Conservation (phyloP, 2,797 vertebrate species). For the Ctenopoma kingsleyae region DNA sequence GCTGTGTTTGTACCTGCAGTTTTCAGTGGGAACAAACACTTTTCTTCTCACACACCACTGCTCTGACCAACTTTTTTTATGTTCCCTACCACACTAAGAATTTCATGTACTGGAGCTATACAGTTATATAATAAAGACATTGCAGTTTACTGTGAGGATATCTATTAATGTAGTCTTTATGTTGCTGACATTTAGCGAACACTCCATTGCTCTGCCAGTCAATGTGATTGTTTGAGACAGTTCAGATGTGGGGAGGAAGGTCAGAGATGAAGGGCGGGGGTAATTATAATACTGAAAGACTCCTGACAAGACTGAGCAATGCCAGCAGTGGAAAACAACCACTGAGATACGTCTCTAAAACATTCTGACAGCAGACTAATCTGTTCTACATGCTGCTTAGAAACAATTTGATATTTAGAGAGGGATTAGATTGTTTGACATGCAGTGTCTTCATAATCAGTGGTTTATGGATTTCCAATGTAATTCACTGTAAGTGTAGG, state of each 20-base stretch:
- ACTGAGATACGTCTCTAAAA: conserved; percentile 18
- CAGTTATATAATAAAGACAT: background rate
- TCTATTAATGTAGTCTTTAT: conserved; percentile 24
- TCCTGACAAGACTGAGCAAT: conserved; percentile 27
- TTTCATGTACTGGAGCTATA: conserved; percentile 1
- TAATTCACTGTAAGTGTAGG: background rate
- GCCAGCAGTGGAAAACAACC: conserved; percentile 2
- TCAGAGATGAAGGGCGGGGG: conserved; percentile 43
- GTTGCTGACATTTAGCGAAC: conserved; percentile 21
- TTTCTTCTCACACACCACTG: background rate
- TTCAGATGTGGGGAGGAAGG: conserved; percentile 28
- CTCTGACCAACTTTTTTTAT: background rate
- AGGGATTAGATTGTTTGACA: background rate
- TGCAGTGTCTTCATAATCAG: background rate
- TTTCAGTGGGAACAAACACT: too few species aligned
- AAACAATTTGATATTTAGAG: conserved; percentile 20
- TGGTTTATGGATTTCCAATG: background rate
- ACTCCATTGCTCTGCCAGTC: conserved; percentile 42
- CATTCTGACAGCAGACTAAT: conserved; percentile 44
- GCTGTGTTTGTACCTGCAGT: background rate
- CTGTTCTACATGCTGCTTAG: conserved; percentile 35
- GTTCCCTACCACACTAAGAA: background rate
- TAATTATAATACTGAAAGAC: conserved; percentile 46
- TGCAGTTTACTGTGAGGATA: conserved; percentile 29
- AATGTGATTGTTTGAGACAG: conserved; percentile 54